Base-by-base conservation (phyloP, 2,888 invertebrate genomes). In the Drosophila vallismaia region DNA sequence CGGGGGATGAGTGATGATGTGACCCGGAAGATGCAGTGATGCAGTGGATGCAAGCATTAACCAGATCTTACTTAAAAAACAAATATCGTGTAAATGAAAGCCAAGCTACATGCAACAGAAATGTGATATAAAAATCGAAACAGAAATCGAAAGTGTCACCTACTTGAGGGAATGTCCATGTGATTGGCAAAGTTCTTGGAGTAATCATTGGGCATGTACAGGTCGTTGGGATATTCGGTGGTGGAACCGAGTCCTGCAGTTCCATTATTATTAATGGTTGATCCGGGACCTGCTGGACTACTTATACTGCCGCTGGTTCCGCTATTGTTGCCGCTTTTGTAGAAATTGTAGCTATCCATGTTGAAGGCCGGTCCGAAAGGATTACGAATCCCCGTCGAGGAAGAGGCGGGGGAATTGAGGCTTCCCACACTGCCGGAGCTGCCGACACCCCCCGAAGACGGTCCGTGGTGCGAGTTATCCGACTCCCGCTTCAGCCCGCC, bases 101-200 rank as follows among this genome's bases (percentile, higher is more conserved):
- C 63, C 46, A 55, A 70, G 63, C 51, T 71, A 52, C 76, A 74
- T 85, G 82, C 82, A 76, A 79, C 75, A 82, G 28, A 71, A 58
- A 72, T 24, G 40, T 64, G 38, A 40, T 14, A 40, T 14, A n/a
- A 1, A 19, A 19, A 19, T 19, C 8, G 6, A 24, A 28, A 33
- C 31, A n/a, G 12, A 1, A 33, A 31, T 6, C 31, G 24, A 9
- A 4, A 26, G 28, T n/a, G 66, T 1, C 55, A 89, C 90, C 86
- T 91, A 92, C 92, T 92, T 90, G 91, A 86, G 45, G 92, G 92
- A 74, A 92, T 92, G 72, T 92, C 92, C 91, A 92, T 92, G 72
- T 92, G 92, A 58, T 92, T 92, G 52, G 89, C 91, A 77, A 90
- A 90, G 67, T 88, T 90, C 79, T 92, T 92, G 12, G 90, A 81